These are phyloP conservation scores for Drosophila tani DNA, from an alignment of 1,140 invertebrate species.

Conservation along the genomic window DNA sequence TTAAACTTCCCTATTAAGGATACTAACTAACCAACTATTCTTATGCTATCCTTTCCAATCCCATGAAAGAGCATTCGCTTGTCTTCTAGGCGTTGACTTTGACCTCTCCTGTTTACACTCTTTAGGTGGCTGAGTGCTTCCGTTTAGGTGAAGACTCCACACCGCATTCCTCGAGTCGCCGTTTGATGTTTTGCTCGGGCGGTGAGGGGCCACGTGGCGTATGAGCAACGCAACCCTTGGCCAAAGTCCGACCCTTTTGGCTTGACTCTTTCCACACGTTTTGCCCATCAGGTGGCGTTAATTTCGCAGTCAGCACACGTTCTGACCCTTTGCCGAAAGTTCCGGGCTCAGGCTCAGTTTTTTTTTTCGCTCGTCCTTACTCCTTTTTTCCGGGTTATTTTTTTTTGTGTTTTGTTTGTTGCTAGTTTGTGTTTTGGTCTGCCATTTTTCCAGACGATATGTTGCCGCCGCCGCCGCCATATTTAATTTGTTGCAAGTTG, in stretches of 20 bases:
- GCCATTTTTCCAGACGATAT: conserved; percentile 81
- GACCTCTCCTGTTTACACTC: conserved; percentile 31
- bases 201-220: conserved; percentile 49
- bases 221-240: conserved; percentile 48
- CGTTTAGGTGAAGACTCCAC: conserved; percentile 39
- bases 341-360: conserved; percentile 13
- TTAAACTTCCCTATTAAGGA: background rate
- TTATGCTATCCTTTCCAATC: background rate
- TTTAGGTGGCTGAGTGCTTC: conserved; percentile 43
- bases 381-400: conserved; percentile 1
- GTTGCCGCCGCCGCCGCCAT: conserved; percentile 67
- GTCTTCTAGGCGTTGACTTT: background rate
- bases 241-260: conserved; percentile 54
- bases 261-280: conserved; percentile 69
- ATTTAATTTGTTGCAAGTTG: conserved; percentile 79
- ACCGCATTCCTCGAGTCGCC: conserved; percentile 26
- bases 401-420: conserved; percentile 31
- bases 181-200: conserved; percentile 54
- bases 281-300: conserved; percentile 75
- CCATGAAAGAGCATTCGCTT: conserved; percentile 21
- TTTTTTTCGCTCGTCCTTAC: conserved; percentile 18
- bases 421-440: conserved; percentile 76
- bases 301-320: conserved; percentile 79
- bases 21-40: background rate
- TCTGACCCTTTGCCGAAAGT: conserved; percentile 70